Evolutionary conservation across 53 echinoderm and acorn worm genomes (phyloP).

Genomic region (Stichopus horrens): DNA sequence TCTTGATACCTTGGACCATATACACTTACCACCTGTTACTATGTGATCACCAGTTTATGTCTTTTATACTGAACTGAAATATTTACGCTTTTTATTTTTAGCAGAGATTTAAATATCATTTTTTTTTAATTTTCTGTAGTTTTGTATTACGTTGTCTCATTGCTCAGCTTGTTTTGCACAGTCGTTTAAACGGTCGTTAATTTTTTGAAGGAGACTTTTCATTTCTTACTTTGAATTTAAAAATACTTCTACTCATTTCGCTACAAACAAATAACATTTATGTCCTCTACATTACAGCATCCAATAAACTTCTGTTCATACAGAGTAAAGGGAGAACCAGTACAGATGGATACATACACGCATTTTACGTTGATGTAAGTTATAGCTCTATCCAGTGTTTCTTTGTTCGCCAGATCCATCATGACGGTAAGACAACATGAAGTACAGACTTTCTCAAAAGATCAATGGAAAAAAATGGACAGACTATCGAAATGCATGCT

Average conservation of each 20-base stretch:
- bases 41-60: no score
- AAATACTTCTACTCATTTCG: not conserved
- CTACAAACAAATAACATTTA: not conserved
- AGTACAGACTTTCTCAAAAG: no score
- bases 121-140: not conserved
- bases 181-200: not conserved
- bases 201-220: not conserved
- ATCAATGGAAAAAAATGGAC: no score
- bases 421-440: no score
- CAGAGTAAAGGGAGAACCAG: not conserved
- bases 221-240: not conserved
- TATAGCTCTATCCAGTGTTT: no score
- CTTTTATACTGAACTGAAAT: not conserved
- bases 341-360: not conserved
- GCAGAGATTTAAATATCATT: not conserved
- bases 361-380: constrained; percentile 1
- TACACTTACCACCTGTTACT: no score
- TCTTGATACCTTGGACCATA: no score
- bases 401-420: no score
- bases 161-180: no score
- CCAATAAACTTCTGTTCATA: not conserved
- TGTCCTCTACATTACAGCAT: not conserved
- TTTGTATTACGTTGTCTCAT: no score
- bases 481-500: no score
- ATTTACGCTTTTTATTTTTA: not conserved